phyloP scores from a whole-genome alignment of 2,113 vertebrate genomes.

The Ciconia stormi region DNA sequence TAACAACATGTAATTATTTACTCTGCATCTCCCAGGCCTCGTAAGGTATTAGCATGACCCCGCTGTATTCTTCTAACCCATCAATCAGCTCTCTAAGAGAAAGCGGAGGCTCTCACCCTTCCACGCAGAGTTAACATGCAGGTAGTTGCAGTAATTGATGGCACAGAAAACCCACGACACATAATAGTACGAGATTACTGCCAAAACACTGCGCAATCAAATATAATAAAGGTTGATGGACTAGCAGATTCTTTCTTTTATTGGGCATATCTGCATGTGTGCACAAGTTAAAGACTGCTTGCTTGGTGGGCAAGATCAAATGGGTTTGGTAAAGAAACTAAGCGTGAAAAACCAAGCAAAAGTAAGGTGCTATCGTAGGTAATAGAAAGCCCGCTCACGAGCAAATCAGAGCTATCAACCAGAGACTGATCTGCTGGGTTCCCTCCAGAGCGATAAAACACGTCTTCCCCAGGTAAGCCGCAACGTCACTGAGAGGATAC shows the following conservation, averaged over 20 bases:
- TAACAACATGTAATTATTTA: not conserved
- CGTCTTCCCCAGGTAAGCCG: not conserved
- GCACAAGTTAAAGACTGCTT: not conserved
- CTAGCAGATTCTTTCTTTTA: not conserved
- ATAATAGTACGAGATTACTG: not conserved
- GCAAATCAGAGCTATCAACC: not conserved
- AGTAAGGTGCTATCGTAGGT: not conserved
- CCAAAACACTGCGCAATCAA: not conserved
- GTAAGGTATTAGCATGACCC: not conserved
- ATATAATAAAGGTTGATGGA: not conserved
- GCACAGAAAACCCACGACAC: not conserved
- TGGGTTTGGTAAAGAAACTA: not conserved
- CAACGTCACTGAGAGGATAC: fast-evolving
- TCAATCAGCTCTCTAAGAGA: not conserved
- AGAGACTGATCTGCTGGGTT: not conserved
- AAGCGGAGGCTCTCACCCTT: not conserved
- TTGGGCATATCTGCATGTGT: not conserved
- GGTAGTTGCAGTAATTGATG: not conserved
- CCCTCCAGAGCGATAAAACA: not conserved
- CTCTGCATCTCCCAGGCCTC: not conserved
- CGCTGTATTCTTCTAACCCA: not conserved
- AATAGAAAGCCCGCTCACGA: not conserved
- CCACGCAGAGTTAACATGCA: not conserved
- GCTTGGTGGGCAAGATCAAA: not conserved
- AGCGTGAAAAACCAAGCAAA: not conserved